Percentiles rank a stretch among this genome's conserved stretches.
phyloP scores from a whole-genome alignment of 2,113 vertebrate species.

The Chrysochloris asiatica region DNA sequence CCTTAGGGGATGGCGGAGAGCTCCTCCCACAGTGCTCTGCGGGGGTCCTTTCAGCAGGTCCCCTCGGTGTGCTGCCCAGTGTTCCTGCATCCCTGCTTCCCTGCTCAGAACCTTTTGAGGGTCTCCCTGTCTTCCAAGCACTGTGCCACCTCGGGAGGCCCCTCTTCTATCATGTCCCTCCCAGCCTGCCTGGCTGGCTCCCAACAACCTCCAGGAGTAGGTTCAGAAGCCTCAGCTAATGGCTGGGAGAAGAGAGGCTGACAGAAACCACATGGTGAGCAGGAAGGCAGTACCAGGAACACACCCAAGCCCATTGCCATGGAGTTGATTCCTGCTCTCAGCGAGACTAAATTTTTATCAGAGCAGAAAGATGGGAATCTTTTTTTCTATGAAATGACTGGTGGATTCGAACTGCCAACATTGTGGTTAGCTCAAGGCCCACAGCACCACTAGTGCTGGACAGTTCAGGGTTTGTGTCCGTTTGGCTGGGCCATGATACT shows the following conservation, averaged over 20 bases:
- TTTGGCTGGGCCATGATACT: too few relatives aligned
- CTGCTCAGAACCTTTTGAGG: not conserved
- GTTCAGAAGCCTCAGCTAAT: not conserved
- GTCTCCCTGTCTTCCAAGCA: fast-evolving
- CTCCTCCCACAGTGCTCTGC: not conserved
- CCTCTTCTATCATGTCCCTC: not conserved
- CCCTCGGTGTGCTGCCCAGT: not conserved
- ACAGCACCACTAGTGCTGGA: too few relatives aligned
- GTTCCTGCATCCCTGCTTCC: not conserved
- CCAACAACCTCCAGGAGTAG: not conserved
- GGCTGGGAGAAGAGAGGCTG: too few relatives aligned
- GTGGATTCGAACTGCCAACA: too few relatives aligned
- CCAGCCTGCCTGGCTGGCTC: not conserved
- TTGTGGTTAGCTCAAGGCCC: too few relatives aligned
- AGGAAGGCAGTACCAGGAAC: not conserved
- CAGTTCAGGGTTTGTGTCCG: too few relatives aligned
- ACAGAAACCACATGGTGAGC: fast-evolving
- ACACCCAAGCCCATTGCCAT: not conserved
- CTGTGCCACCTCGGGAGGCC: not conserved
- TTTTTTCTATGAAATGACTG: too few relatives aligned
- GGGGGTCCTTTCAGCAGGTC: not conserved
- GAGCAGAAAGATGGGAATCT: too few relatives aligned
- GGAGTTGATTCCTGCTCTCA: too few relatives aligned
- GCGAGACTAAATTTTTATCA: too few relatives aligned
- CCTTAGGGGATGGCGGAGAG: not conserved